Conservation (phyloP, 1,140 invertebrate genomes). For the Episyrphus balteatus region DNA sequence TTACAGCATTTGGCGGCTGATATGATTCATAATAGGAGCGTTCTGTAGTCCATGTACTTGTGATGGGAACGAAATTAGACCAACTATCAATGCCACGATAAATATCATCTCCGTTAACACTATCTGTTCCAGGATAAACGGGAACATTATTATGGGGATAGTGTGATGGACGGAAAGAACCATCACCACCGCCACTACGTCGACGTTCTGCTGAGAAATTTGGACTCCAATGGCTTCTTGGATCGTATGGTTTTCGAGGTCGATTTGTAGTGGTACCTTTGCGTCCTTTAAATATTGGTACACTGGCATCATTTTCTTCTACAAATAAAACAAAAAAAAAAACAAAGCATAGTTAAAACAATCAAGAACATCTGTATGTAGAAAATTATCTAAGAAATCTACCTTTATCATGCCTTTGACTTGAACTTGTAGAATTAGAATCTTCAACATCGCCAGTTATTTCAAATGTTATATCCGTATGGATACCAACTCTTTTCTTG, state of each 20-base stretch:
- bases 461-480: slow-evolving; percentile 37
- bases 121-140: slow-evolving; percentile 16
- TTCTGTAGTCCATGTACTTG: slow-evolving; percentile 29
- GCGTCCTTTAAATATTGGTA: slow-evolving; percentile 30
- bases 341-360: neutral
- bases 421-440: slow-evolving; percentile 28
- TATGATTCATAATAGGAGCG: slow-evolving; percentile 19
- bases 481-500: slow-evolving; percentile 35
- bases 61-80: slow-evolving; percentile 25
- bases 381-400: slow-evolving; percentile 2
- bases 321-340: neutral
- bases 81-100: slow-evolving; percentile 23
- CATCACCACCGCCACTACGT: slow-evolving; percentile 4
- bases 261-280: slow-evolving; percentile 21
- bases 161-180: slow-evolving; percentile 16
- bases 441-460: slow-evolving; percentile 28
- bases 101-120: slow-evolving; percentile 6
- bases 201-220: slow-evolving; percentile 22
- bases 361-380: neutral
- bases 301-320: slow-evolving; percentile 27
- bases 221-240: slow-evolving; percentile 30
- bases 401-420: slow-evolving; percentile 30
- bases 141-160: slow-evolving; percentile 16
- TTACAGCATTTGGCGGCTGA: slow-evolving; percentile 7
- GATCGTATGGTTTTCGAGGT: slow-evolving; percentile 18